Evolutionary conservation across 2,797 vertebrate species (phyloP), one percentile per base, ranked within the genome.

Genomic region (Huso huso): DNA sequence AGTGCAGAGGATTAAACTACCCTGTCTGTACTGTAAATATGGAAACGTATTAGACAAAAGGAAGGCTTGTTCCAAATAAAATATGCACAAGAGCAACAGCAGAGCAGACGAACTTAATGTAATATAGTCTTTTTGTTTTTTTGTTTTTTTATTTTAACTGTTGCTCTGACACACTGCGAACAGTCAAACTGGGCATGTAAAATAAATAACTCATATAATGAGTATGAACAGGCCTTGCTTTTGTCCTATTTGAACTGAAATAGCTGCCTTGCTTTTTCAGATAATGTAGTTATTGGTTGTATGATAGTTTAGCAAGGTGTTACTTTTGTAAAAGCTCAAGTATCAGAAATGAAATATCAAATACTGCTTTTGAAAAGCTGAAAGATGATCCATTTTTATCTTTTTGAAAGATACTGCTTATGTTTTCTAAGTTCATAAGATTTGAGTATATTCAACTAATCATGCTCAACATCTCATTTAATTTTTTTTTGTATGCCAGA

Each of bases 1-100:
- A 98, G 93, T 99, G 95, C 94, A 94, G 97, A 99, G 97, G 97
- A 98, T 91, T 96, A 93, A 96, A 98, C 95, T 97, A 95, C 96
- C 96, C 95, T 93, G 93, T 95, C 94, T 98, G 95, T 98, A 97
- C 95, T 98, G 97, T 99, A 99, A 91, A 98, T 98, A 98, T 94
- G 94, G 96, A 95, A 94, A 94, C 84, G 97, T 95, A 96, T 93
- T 94, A 94, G 94, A 97, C 97, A 93, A 96, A 96, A 98, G 92
- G 94, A 95, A 95, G 95, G 93, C 94, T 97, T 95, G 95, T 98
- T 98, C 91, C 74, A 73, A 78, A 86, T 81, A 92, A 93, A 95
- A 93, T 95, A 95, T 95, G 95, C 95, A 98, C 93, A 95, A 95
- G 94, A 92, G 94, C 93, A 91, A 93, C 91, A 88, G 92, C 89